A percentile compares a stretch with the other conserved stretches of the same genome.
These are phyloP conservation scores for Brachypodius melanocephalos DNA, from an alignment of 2,113 vertebrate species.

Conservation along the genomic window DNA sequence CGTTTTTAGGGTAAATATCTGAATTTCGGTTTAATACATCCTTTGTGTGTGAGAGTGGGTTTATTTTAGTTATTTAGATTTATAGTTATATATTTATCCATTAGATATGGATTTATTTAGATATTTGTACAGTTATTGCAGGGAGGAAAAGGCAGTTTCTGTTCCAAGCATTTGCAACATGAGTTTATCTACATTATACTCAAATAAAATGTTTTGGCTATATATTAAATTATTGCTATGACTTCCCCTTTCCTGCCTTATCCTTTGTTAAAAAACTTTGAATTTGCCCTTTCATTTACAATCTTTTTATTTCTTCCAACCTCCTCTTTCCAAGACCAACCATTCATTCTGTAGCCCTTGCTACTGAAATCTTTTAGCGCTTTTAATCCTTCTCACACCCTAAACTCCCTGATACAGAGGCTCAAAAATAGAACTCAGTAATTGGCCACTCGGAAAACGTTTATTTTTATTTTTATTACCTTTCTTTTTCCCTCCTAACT, in stretches of 20 bases:
- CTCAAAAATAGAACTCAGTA: background rate
- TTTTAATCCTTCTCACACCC: background rate
- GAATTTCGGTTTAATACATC: background rate
- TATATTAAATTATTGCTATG: background rate
- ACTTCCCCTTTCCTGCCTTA: background rate
- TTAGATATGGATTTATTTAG: background rate
- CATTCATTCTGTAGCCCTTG: background rate
- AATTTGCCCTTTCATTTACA: background rate
- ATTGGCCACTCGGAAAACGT: background rate
- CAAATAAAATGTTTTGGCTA: background rate
- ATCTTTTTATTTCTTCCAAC: background rate
- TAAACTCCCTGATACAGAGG: background rate
- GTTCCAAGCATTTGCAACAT: background rate
- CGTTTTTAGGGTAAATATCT: background rate
- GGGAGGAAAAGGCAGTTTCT: background rate
- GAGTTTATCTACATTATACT: fast-evolving
- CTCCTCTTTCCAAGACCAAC: background rate
- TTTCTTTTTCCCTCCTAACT: background rate
- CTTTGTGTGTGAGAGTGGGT: background rate
- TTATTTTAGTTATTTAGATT: background rate
- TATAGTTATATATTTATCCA: background rate
- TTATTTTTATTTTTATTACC: background rate
- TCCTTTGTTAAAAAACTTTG: background rate
- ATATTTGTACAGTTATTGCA: background rate
- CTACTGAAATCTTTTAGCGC: background rate